These are phyloP conservation scores for Procambarus clarkii DNA, from an alignment of 1,140 invertebrate genomes.

Conservation along the genomic window DNA sequence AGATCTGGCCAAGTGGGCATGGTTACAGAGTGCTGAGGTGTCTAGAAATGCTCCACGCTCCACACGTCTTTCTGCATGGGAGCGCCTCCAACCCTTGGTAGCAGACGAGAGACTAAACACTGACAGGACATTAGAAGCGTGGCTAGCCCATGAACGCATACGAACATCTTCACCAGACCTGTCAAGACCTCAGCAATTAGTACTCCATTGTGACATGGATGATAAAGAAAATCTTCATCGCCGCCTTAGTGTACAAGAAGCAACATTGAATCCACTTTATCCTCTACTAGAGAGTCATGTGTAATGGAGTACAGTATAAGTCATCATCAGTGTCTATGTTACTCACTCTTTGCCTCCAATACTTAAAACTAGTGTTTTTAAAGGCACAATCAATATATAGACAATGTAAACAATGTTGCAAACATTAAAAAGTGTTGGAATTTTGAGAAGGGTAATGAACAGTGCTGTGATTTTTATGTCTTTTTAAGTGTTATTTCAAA, in stretches of 20 bases:
- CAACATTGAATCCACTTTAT: slow-evolving; percentile 61
- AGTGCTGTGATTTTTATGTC: slow-evolving; percentile 65
- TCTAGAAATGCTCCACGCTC: slow-evolving; percentile 75
- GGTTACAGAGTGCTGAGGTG: slow-evolving; percentile 75
- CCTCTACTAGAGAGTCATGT: slow-evolving; percentile 71
- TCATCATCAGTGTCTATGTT: slow-evolving; percentile 18
- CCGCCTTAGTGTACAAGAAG: slow-evolving; percentile 64
- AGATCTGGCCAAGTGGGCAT: slow-evolving; percentile 85
- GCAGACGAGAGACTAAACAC: slow-evolving; percentile 53
- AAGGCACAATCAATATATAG: slow-evolving; percentile 3
- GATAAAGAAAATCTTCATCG: slow-evolving; percentile 62
- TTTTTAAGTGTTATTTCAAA: slow-evolving; percentile 47
- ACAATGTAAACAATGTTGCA: background rate
- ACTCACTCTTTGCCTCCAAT: slow-evolving; percentile 10
- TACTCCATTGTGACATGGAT: slow-evolving; percentile 38
- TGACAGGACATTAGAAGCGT: slow-evolving; percentile 61
- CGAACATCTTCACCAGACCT: slow-evolving; percentile 70
- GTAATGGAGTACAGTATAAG: slow-evolving; percentile 35
- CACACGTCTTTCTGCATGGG: slow-evolving; percentile 77
- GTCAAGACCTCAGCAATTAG: slow-evolving; percentile 57
- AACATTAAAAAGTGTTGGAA: slow-evolving; percentile 47
- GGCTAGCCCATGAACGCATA: slow-evolving; percentile 63
- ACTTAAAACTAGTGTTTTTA: background rate
- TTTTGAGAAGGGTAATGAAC: slow-evolving; percentile 67
- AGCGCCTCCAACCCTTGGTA: slow-evolving; percentile 76